Conservation (phyloP, 1,140 invertebrate species). For the Megalopta genalis region DNA sequence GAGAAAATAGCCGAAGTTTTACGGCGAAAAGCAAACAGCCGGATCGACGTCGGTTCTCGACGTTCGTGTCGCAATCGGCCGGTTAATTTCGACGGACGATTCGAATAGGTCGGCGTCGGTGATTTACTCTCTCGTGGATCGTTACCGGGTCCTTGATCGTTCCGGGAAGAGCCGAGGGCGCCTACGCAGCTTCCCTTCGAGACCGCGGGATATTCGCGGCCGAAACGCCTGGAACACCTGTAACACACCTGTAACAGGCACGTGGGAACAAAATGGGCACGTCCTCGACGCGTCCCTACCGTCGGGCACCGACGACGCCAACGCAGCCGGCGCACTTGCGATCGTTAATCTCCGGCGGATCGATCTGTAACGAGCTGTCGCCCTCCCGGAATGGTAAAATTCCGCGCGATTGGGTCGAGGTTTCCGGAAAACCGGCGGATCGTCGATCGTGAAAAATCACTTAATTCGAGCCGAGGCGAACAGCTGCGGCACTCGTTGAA, state of each 20-base stretch:
- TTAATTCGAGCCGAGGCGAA: slow-evolving; percentile 26
- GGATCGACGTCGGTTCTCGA: not conserved
- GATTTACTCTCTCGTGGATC: slow-evolving; percentile 34
- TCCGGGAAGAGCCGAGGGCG: slow-evolving; percentile 5
- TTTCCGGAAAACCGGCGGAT: slow-evolving; percentile 29
- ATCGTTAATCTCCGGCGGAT: slow-evolving; percentile 63
- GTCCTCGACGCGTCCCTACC: slow-evolving; percentile 16
- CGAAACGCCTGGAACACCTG: slow-evolving; percentile 2
- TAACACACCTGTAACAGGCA: slow-evolving; percentile 15
- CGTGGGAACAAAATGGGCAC: not conserved
- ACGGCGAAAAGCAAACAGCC: not conserved
- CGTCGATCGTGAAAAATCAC: slow-evolving; percentile 9
- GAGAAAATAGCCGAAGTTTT: not conserved
- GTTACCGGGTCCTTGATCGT: slow-evolving; percentile 43
- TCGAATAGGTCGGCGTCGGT: not conserved
- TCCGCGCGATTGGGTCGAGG: not conserved
- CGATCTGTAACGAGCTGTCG: slow-evolving; percentile 36
- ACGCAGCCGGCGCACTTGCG: slow-evolving; percentile 63
- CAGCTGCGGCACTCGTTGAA: slow-evolving; percentile 2
- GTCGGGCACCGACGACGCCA: slow-evolving; percentile 57
- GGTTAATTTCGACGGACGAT: slow-evolving; percentile 32
- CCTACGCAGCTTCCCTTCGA: slow-evolving; percentile 4
- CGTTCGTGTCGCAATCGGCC: slow-evolving; percentile 17
- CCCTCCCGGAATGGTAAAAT: slow-evolving; percentile 34
- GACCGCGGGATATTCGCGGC: slow-evolving; percentile 42